These are phyloP conservation scores for Hyposoter didymator DNA, from an alignment of 2,888 invertebrate species.

Conservation along the genomic window DNA sequence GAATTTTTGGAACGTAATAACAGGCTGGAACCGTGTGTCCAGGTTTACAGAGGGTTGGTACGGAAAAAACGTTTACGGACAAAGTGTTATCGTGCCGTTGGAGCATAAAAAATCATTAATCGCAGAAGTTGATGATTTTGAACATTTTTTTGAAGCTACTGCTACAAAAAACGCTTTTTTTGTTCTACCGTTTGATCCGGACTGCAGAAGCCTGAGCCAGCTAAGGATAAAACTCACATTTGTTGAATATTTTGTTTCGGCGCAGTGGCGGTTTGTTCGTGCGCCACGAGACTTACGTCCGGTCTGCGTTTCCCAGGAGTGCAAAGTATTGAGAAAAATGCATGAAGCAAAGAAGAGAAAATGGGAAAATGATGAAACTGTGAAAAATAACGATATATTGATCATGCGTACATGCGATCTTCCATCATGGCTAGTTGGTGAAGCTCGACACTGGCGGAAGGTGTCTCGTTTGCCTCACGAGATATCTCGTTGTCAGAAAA, in stretches of 20 bases:
- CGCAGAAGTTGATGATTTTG: not conserved
- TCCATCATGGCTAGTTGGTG: constrained; percentile 79
- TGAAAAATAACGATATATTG: constrained; percentile 60
- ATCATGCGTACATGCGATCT: constrained; percentile 84
- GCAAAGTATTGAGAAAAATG: constrained; percentile 62
- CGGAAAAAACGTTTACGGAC: too few species aligned
- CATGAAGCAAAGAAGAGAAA: constrained; percentile 58
- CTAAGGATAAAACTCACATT: constrained; percentile 76
- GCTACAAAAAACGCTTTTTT: not conserved
- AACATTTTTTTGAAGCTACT: not conserved
- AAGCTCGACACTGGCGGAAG: constrained; percentile 75
- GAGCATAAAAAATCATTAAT: not conserved
- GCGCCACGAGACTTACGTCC: constrained; percentile 79
- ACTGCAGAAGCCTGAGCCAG: not conserved
- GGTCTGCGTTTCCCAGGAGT: constrained; percentile 79
- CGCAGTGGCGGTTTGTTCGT: constrained; percentile 74
- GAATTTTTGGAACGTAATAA: too few species aligned
- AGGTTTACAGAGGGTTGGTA: too few species aligned
- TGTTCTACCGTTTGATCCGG: not conserved
- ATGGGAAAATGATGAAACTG: constrained; percentile 60
- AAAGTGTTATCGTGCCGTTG: too few species aligned
- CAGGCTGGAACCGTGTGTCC: too few species aligned
- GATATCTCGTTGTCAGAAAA: constrained; percentile 65
- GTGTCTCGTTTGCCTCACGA: constrained; percentile 69
- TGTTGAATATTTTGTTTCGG: constrained; percentile 74